Percentiles rank a stretch among this genome's conserved stretches.
phyloP scores from a whole-genome alignment of 2,797 vertebrate species.

The Peromyscus eremicus region DNA sequence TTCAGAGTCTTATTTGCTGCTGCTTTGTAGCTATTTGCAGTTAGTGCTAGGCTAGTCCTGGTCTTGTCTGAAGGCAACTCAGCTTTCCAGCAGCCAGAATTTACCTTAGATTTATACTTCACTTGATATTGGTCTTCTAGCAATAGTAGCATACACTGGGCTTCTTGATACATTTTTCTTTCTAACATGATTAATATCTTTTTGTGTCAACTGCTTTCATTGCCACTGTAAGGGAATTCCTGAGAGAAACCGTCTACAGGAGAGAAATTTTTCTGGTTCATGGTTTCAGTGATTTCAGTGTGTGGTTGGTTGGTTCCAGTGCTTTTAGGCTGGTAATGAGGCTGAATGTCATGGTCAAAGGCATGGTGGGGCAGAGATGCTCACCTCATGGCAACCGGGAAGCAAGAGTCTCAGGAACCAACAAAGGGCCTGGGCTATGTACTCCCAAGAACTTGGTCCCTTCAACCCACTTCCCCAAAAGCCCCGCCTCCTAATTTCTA shows the following conservation, averaged over 20 bases:
- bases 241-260: background rate
- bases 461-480: background rate
- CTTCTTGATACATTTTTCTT: background rate
- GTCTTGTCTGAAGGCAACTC: background rate
- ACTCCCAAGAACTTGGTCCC: background rate
- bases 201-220: background rate
- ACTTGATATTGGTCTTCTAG: slow-evolving; percentile 31
- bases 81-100: background rate
- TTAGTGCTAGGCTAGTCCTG: background rate
- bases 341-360: background rate
- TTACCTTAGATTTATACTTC: slow-evolving; percentile 13
- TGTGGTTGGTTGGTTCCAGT: background rate
- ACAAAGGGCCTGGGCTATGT: too few relatives aligned
- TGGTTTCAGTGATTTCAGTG: background rate
- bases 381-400: background rate
- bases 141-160: background rate
- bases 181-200: slow-evolving; percentile 11
- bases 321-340: background rate
- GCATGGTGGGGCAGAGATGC: background rate
- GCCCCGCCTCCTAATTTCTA: background rate
- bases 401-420: background rate
- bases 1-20: background rate
- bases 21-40: background rate
- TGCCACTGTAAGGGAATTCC: background rate
- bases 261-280: background rate